Base-by-base conservation (phyloP, 2,888 invertebrate species). In the Leucophenga maculata region DNA sequence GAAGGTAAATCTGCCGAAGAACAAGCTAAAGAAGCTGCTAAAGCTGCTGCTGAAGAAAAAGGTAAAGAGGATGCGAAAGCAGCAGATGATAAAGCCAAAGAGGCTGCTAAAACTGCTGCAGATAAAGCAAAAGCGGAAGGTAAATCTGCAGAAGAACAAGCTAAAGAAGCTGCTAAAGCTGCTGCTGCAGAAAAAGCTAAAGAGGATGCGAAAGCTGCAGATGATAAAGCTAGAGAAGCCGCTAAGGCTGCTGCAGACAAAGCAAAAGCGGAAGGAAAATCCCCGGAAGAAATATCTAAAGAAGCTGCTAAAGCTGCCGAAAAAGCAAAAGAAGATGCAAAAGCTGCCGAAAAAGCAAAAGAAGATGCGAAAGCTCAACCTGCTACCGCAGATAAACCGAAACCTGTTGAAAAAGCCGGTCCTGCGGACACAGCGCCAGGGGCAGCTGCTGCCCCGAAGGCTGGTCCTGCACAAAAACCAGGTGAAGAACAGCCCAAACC, bases 291-390 rank as follows among this genome's bases (percentile, higher is more conserved):
- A 11, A 50, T 13, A 18, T 2, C 50, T 8, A 50, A 50, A 50
- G 50, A 18, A 50, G 18, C 6, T 50, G 50, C n/a, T 3, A 50
- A 50, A 50, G 16, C 50, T 3, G 16, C 48, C 11, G 48, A 48
- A 48, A 48, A 48, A 13, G 14, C 48, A n/a, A 48, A n/a, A 4
- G 14, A 48, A 16, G 48, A 4, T 4, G 16, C 6, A 8, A 48
- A 48, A 13, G 88, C 16, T 84, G 87, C 0, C 88, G 88, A 87
- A 76, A 85, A 48, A 6, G 78, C 80, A 26, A 80, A 82, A 70
- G 82, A 84, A 20, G 75, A 77, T 4, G 48, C 13, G 11, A 48
- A 48, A 48, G 13, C 48, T 48, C 48, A 69, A n/a, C 77, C 78
- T 50, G 77, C 16, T 16, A 1, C 18, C 13, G 20, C 0, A 20